Conservation (phyloP, 2,888 invertebrate genomes). For the Ophraella communa region DNA sequence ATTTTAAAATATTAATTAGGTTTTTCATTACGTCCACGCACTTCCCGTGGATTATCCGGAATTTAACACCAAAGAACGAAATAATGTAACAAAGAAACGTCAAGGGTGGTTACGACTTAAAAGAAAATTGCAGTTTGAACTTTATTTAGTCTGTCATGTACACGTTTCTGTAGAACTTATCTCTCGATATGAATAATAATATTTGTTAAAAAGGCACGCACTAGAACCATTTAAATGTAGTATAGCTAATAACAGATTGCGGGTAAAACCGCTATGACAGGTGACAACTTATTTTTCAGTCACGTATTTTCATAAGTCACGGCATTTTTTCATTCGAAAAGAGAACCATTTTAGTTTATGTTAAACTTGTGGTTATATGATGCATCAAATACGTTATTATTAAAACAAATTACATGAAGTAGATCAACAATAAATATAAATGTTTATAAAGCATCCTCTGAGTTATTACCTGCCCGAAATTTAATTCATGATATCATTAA, state of each 20-base stretch:
- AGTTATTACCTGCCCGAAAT: too few species aligned
- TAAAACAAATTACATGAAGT: too few species aligned
- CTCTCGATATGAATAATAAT: conserved; percentile 18
- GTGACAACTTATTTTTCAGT: conserved; percentile 28
- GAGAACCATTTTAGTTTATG: too few species aligned
- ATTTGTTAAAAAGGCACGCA: conserved; percentile 18
- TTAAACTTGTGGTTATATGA: too few species aligned
- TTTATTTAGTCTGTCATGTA: neutral
- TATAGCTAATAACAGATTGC: conserved; percentile 17
- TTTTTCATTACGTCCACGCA: neutral
- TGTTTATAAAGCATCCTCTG: too few species aligned
- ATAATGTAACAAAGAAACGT: neutral
- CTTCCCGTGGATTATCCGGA: neutral
- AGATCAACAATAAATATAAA: too few species aligned
- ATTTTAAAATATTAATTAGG: too few species aligned
- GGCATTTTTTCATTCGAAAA: conserved; percentile 21
- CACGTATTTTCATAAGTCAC: conserved; percentile 23
- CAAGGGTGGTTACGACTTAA: neutral
- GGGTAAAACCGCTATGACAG: conserved; percentile 21
- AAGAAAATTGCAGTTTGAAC: neutral
- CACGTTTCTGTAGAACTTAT: conserved; percentile 3
- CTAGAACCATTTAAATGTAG: conserved; percentile 23
- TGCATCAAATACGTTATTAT: too few species aligned
- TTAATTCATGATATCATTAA: too few species aligned
- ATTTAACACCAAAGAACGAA: neutral